These are phyloP conservation scores for Limenitis camilla DNA, from an alignment of 2,888 invertebrate genomes.

Conservation along the genomic window DNA sequence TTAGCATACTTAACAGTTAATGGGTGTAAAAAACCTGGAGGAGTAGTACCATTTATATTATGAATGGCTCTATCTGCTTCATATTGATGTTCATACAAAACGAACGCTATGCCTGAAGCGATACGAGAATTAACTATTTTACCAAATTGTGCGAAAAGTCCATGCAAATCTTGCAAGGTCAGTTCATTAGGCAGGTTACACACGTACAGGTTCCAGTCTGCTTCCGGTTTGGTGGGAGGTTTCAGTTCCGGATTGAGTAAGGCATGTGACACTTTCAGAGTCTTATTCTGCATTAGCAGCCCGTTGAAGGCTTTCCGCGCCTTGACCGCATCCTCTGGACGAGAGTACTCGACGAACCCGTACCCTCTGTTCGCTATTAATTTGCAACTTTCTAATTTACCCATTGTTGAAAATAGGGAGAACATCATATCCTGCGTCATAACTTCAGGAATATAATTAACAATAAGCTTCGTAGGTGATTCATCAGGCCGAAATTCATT, in stretches of 20 bases:
- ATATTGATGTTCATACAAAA: conserved; percentile 68
- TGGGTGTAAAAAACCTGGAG: conserved; percentile 70
- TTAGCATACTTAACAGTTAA: conserved; percentile 75
- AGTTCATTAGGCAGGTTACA: conserved; percentile 74
- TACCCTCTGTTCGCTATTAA: conserved; percentile 73
- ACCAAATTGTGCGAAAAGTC: conserved; percentile 72
- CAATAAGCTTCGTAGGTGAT: conserved; percentile 74
- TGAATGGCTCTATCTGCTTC: conserved; percentile 71
- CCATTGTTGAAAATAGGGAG: conserved; percentile 72
- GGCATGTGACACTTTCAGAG: conserved; percentile 70
- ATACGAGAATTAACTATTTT: conserved; percentile 74
- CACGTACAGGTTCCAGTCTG: conserved; percentile 74
- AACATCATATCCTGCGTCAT: conserved; percentile 76
- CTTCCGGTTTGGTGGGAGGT: conserved; percentile 71
- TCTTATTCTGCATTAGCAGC: conserved; percentile 72
- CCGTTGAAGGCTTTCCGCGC: conserved; percentile 72
- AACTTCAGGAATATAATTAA: conserved; percentile 75
- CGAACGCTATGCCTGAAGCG: conserved; percentile 72
- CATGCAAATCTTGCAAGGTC: conserved; percentile 73
- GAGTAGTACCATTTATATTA: conserved; percentile 65
- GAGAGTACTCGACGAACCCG: conserved; percentile 72
- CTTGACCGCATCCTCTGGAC: conserved; percentile 68
- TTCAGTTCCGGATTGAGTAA: conserved; percentile 68
- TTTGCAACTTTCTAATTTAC: conserved; percentile 75
- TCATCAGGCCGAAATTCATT: conserved; percentile 71